Conservation (phyloP, 1,140 invertebrate species). For the Amphibalanus amphitrite region DNA sequence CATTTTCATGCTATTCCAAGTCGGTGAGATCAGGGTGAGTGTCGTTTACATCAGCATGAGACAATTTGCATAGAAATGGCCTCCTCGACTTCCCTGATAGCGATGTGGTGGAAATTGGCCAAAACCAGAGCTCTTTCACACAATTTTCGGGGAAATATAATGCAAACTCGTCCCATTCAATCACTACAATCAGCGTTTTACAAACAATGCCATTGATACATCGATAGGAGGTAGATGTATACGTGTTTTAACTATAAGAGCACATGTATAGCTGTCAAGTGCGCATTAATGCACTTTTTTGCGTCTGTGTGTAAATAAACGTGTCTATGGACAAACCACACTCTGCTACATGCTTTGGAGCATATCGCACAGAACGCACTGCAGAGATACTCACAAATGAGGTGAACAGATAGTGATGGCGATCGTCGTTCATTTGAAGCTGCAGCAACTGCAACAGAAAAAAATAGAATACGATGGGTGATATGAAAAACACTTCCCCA, state of each 20-base stretch:
- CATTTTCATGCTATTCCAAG: background rate
- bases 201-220: too few relatives aligned
- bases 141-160: too few relatives aligned
- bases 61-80: slow-evolving; percentile 6
- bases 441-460: slow-evolving; percentile 58
- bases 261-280: background rate
- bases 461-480: too few relatives aligned
- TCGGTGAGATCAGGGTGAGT: background rate
- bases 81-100: background rate
- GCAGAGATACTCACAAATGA: slow-evolving; percentile 62
- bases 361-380: background rate
- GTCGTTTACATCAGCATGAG: background rate
- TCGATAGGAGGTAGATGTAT: too few relatives aligned
- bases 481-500: too few relatives aligned
- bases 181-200: too few relatives aligned
- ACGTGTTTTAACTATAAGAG: too few relatives aligned
- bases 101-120: too few relatives aligned
- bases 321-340: background rate
- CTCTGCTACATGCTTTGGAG: background rate
- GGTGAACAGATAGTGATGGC: slow-evolving; percentile 84
- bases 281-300: background rate
- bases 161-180: too few relatives aligned
- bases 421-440: slow-evolving; percentile 81
- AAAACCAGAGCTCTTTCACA: too few relatives aligned
- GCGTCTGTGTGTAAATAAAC: background rate